Conservation (phyloP, 2,888 invertebrate genomes). For the Cryptocheilus praepositus region DNA sequence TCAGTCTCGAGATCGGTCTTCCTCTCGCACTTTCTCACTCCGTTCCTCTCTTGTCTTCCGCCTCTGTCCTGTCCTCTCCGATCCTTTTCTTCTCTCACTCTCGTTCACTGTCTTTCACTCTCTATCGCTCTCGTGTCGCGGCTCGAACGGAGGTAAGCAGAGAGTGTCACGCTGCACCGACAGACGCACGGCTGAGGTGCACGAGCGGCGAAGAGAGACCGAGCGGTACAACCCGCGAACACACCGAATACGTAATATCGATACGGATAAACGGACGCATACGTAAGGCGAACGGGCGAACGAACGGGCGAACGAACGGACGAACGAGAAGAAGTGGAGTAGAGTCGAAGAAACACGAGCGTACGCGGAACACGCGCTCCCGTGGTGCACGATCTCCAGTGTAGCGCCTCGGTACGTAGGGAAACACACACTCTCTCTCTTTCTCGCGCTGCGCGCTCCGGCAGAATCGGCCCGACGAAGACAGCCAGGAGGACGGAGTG, state of each 20-base stretch:
- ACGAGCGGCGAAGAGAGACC: too few species aligned
- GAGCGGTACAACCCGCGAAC: too few species aligned
- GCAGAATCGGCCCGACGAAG: conserved; percentile 8
- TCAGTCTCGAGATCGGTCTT: background rate
- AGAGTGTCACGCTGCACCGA: too few species aligned
- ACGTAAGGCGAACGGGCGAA: background rate
- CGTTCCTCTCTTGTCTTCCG: background rate
- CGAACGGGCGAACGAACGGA: conserved; percentile 23
- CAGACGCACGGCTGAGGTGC: too few species aligned
- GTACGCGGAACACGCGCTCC: conserved; percentile 56
- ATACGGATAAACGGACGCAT: too few species aligned
- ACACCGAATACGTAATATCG: too few species aligned
- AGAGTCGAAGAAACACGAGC: conserved; percentile 21
- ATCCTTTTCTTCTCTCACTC: conserved; percentile 3
- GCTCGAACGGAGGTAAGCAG: background rate
- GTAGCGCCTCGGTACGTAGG: conserved; percentile 46
- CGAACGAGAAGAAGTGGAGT: conserved; percentile 32
- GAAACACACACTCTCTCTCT: conserved; percentile 40
- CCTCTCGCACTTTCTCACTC: conserved; percentile 4
- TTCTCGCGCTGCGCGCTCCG: conserved; percentile 11
- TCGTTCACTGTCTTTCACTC: conserved; percentile 4
- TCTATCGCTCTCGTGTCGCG: background rate
- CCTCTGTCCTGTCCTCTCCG: conserved; percentile 1
- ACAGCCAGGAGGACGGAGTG: background rate
- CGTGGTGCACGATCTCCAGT: conserved; percentile 49